Evolutionary conservation across 2,113 vertebrate genomes (phyloP).

Genomic region (Anhinga anhinga): DNA sequence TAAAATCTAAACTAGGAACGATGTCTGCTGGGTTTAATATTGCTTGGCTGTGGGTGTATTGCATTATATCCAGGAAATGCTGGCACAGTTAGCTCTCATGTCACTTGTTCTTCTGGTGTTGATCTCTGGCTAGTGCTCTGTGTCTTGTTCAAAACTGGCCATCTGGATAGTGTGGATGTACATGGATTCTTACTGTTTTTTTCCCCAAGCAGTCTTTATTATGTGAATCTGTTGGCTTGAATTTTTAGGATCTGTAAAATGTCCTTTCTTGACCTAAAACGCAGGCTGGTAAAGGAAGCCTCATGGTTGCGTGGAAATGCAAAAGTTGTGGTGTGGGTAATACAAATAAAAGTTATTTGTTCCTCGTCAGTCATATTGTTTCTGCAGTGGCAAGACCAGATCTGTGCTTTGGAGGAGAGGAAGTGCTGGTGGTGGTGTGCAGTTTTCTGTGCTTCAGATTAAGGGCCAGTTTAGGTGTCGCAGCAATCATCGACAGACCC

Average conservation of each 20-base stretch:
- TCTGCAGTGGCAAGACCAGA: neutral
- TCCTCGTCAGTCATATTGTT: neutral
- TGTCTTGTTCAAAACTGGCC: neutral
- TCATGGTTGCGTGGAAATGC: neutral
- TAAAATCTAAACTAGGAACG: neutral
- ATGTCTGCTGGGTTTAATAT: neutral
- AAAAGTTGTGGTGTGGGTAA: too few species aligned
- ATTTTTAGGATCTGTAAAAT: neutral
- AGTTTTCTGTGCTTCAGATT: neutral
- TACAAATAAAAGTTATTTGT: neutral
- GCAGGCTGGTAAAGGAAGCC: neutral
- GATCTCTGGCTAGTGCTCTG: neutral
- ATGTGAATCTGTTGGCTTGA: neutral
- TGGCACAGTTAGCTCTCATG: neutral
- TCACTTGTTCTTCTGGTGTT: neutral
- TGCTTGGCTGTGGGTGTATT: neutral
- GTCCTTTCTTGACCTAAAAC: neutral
- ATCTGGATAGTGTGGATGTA: neutral
- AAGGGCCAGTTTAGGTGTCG: neutral
- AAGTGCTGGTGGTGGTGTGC: neutral
- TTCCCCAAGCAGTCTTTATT: neutral
- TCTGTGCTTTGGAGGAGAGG: neutral
- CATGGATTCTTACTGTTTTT: neutral
- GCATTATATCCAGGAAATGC: neutral
- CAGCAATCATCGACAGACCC: accelerated